phyloP scores from a whole-genome alignment of 2,113 vertebrate genomes.

The Seriola aureovittata region DNA sequence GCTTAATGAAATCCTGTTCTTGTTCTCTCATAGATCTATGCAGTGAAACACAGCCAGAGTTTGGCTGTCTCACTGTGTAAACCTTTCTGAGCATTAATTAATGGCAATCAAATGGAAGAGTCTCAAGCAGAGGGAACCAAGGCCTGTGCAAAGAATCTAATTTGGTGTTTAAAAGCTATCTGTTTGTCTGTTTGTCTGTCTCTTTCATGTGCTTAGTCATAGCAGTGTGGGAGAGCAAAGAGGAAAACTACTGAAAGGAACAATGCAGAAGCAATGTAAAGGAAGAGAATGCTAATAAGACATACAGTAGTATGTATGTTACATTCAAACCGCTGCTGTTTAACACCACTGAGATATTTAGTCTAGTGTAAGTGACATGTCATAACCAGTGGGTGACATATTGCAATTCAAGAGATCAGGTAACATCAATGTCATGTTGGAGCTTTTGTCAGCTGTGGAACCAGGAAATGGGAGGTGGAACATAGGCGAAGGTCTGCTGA shows the following conservation, averaged over 20 bases:
- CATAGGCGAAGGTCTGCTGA: slow-evolving; percentile 59
- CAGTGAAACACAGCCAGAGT: slow-evolving; percentile 23
- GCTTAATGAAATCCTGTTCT: slow-evolving; percentile 74
- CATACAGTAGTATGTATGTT: not conserved
- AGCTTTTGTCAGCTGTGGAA: slow-evolving; percentile 53
- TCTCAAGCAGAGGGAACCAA: slow-evolving; percentile 27
- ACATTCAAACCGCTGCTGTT: not conserved
- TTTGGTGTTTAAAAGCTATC: slow-evolving; percentile 26
- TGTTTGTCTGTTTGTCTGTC: not conserved
- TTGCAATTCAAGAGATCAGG: slow-evolving; percentile 29
- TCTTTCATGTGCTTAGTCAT: not conserved
- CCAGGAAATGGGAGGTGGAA: slow-evolving; percentile 70
- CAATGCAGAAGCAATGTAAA: not conserved
- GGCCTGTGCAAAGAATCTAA: slow-evolving; percentile 26
- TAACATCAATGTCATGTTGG: slow-evolving; percentile 57
- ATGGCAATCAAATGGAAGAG: slow-evolving; percentile 36
- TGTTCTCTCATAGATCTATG: slow-evolving; percentile 43
- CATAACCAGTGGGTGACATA: slow-evolving; percentile 25
- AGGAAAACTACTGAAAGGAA: not conserved
- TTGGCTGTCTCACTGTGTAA: slow-evolving; percentile 15
- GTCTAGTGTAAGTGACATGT: slow-evolving; percentile 22
- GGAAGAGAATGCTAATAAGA: not conserved
- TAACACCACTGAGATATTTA: slow-evolving; percentile 13
- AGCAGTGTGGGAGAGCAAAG: not conserved
- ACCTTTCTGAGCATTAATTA: slow-evolving; percentile 48